Percentiles rank a stretch among this genome's conserved stretches.
Evolutionary conservation across 2,888 invertebrate species (phyloP).

Genomic region (Oconnorella tubifera): DNA sequence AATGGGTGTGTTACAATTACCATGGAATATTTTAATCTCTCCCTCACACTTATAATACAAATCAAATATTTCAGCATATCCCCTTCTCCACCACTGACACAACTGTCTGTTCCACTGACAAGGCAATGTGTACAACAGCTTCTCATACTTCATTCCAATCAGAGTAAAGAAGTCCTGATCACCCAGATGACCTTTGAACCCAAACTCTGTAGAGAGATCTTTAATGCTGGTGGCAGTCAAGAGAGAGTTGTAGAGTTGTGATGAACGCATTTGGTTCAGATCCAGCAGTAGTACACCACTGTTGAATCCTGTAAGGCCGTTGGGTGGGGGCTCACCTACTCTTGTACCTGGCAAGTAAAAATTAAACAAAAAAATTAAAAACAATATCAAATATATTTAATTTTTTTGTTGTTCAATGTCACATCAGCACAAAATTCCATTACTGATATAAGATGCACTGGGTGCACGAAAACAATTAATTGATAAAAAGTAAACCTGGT

Average conservation of each 20-base stretch:
- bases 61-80: conserved; percentile 70
- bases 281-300: conserved; percentile 74
- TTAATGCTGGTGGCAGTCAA: conserved; percentile 45
- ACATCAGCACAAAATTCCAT: too few relatives aligned
- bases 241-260: conserved; percentile 63
- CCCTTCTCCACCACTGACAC: conserved; percentile 77
- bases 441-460: too few relatives aligned
- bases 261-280: conserved; percentile 66
- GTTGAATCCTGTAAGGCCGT: conserved; percentile 70
- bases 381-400: too few relatives aligned
- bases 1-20: conserved; percentile 53
- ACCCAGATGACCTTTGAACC: conserved; percentile 65
- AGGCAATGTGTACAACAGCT: conserved; percentile 69
- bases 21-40: conserved; percentile 50
- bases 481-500: too few relatives aligned
- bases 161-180: conserved; percentile 79
- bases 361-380: too few relatives aligned
- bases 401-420: too few relatives aligned
- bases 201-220: conserved; percentile 53
- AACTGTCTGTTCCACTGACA: conserved; percentile 78
- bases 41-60: conserved; percentile 66
- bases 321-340: conserved; percentile 62
- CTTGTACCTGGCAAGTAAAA: conserved; percentile 58
- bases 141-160: conserved; percentile 67
- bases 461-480: too few relatives aligned